These are phyloP conservation scores for Mixornis gularis DNA, from an alignment of 2,113 vertebrate species.

Conservation along the genomic window DNA sequence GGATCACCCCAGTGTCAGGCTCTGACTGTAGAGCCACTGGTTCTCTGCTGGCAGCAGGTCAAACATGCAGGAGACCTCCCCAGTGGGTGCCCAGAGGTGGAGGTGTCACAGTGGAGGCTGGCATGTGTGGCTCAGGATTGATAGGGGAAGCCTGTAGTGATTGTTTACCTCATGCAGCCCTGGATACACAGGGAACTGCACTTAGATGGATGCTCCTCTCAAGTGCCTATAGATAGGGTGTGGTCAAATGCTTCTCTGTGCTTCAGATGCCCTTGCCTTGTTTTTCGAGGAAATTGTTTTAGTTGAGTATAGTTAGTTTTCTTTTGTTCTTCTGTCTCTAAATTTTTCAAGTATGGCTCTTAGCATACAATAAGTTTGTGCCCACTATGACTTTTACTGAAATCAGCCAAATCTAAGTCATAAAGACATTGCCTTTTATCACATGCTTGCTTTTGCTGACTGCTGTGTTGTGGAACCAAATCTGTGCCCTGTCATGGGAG, in stretches of 20 bases:
- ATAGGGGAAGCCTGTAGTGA: rapidly evolving
- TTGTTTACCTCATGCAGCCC: neutral
- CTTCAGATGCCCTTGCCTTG: neutral
- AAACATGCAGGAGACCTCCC: neutral
- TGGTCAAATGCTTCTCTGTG: neutral
- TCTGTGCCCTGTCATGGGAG: neutral
- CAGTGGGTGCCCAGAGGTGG: neutral
- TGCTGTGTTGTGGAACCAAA: neutral
- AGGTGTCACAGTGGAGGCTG: neutral
- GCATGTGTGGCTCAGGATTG: rapidly evolving
- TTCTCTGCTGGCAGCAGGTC: neutral
- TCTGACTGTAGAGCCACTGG: neutral
- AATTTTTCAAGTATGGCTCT: neutral
- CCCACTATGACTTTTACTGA: neutral
- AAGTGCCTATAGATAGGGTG: neutral
- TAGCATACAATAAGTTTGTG: neutral
- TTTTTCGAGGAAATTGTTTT: neutral
- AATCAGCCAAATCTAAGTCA: neutral
- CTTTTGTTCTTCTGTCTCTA: neutral
- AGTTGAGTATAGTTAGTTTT: neutral
- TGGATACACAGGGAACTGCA: neutral
- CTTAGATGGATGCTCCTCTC: neutral
- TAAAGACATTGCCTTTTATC: neutral
- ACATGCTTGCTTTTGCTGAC: neutral
- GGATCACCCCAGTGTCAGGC: neutral